A percentile compares a stretch with the other conserved stretches of the same genome.
phyloP scores from a whole-genome alignment of 2,797 vertebrate genomes.

The Mareca penelope region DNA sequence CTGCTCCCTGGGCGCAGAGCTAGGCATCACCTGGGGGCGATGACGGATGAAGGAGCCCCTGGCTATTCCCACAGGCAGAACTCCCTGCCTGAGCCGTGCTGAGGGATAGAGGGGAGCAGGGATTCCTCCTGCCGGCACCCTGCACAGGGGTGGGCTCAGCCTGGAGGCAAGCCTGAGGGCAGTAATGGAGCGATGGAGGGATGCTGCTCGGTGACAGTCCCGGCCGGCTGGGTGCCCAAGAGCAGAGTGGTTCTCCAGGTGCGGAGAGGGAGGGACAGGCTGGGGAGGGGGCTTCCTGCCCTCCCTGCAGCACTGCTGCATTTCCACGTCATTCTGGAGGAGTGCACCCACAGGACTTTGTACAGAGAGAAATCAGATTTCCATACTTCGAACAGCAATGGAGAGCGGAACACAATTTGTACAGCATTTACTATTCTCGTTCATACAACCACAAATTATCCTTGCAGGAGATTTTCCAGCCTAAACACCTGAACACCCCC shows the following conservation, averaged over 20 bases:
- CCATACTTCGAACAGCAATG: not conserved
- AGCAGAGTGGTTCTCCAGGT: not conserved
- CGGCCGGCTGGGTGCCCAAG: not conserved
- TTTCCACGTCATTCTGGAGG: not conserved
- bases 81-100: fast-evolving
- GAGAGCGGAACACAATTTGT: not conserved
- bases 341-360: not conserved
- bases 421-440: not conserved
- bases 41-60: not conserved
- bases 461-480: not conserved
- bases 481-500: not conserved
- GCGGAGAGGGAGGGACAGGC: not conserved
- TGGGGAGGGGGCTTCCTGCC: not conserved
- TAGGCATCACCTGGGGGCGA: not conserved
- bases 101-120: not conserved
- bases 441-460: not conserved
- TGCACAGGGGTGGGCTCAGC: fast-evolving
- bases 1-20: not conserved
- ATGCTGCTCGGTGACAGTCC: not conserved
- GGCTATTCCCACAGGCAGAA: not conserved
- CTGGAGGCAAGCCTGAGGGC: not conserved
- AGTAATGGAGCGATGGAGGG: fast-evolving
- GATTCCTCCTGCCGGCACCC: not conserved
- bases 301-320: not conserved
- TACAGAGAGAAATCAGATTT: constrained; percentile 4